Base-by-base conservation (phyloP, 2,888 invertebrate species). In the Trachelus iudaicus region DNA sequence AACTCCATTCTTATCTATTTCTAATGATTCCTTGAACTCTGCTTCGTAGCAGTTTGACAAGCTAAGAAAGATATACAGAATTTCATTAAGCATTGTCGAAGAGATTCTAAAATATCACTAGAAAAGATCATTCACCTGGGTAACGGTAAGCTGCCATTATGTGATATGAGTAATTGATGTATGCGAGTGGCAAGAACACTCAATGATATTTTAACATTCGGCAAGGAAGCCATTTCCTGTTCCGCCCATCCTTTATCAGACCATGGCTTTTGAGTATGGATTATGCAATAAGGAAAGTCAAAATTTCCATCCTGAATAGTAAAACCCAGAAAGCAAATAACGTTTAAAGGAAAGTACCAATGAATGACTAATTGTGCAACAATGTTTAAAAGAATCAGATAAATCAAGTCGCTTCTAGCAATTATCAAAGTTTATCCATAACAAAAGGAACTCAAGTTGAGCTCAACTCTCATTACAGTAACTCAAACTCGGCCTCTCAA, bases 1-100 rank as follows among this genome's bases (percentile, higher is more conserved):
- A 30, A 98, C 98, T 6, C 98, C 97, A 79, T 92, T 93, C 4
- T 94, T 94, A 85, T 94, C 94, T n/a, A 95, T 91, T 23, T 93
- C 91, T 73, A 95, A 89, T 37, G 93, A 89, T 78, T 93, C 92
- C 15, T 94, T 94, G 90, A 96, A 96, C 88, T 95, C 95, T 15
- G 95, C 94, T 87, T 95, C 94, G 91, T 97, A 97, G 91, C 98
- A 98, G 82, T 94, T 94, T 82, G 96, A 95, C 88, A 97, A 95
- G 90, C 97, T 97, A 87, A 73, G 91, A 90, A 40, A 75, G 68
- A 11, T 40, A 75, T 80, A 37, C 4, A 76, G 75, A n/a, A 31
- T 69, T 34, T 40, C 68, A 76, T 40, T 69, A 68, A 77, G 34
- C 15, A 77, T 31, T 33, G 30, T 37, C 4, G 30, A 12, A 9